Evolutionary conservation across 2,797 vertebrate genomes (phyloP).

Genomic region (Coranthus polyacanthus): DNA sequence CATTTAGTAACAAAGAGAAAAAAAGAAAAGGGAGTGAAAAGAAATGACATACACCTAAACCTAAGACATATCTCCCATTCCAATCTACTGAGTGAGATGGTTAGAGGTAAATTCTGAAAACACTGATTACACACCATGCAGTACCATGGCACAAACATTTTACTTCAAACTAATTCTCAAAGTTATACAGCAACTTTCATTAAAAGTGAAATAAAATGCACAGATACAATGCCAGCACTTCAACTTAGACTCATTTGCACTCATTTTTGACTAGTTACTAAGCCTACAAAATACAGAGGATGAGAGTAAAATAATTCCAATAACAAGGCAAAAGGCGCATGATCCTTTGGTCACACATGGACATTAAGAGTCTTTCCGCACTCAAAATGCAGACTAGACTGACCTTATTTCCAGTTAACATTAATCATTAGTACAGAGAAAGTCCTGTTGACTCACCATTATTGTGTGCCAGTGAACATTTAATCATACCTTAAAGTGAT

Average conservation of each 20-base stretch:
- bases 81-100: background rate
- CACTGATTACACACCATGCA: background rate
- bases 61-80: background rate
- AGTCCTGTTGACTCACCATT: background rate
- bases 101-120: constrained; percentile 5
- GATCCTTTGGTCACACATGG: too few relatives aligned
- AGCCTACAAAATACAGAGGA: too few relatives aligned
- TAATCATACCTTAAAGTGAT: background rate
- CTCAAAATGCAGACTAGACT: background rate
- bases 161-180: background rate
- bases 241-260: too few relatives aligned
- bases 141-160: background rate
- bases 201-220: constrained; percentile 1
- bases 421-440: constrained; percentile 2
- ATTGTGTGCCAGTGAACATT: constrained; percentile 5
- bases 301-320: constrained; percentile 2
- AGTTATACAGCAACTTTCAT: background rate
- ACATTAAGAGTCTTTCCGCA: background rate
- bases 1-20: too few relatives aligned
- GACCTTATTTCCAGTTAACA: constrained; percentile 4
- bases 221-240: background rate
- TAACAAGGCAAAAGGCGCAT: too few relatives aligned
- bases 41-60: too few relatives aligned
- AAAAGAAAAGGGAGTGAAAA: too few relatives aligned
- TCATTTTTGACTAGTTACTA: background rate